These are phyloP conservation scores for Lagria hirta DNA, from an alignment of 2,888 invertebrate species.

Conservation along the genomic window DNA sequence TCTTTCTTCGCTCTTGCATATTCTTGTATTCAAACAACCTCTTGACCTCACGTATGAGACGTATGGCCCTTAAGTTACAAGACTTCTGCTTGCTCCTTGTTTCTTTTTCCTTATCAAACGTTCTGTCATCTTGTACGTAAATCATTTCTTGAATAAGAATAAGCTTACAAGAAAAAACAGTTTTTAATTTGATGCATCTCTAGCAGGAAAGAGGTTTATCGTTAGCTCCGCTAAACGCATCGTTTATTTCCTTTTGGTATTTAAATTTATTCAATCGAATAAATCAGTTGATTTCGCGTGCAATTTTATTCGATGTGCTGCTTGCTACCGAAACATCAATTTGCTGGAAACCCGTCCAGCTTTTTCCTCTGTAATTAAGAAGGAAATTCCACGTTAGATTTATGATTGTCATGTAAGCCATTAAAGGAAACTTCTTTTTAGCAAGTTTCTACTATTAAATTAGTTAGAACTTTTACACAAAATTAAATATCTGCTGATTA, in stretches of 20 bases:
- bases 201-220: too few relatives aligned
- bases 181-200: too few relatives aligned
- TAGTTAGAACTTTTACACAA: too few relatives aligned
- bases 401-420: constrained; percentile 16
- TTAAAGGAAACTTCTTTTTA: too few relatives aligned
- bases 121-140: constrained; percentile 31
- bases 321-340: constrained; percentile 42
- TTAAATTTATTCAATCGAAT: constrained; percentile 46
- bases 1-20: constrained; percentile 25
- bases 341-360: constrained; percentile 32
- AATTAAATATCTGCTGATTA: too few relatives aligned
- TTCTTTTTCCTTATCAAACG: constrained; percentile 29
- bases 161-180: too few relatives aligned
- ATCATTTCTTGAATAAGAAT: constrained; percentile 32
- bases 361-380: constrained; percentile 16
- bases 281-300: constrained; percentile 42
- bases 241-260: constrained; percentile 40
- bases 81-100: constrained; percentile 25
- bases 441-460: too few relatives aligned
- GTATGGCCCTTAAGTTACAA: constrained; percentile 25
- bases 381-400: constrained; percentile 10
- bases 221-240: constrained; percentile 36
- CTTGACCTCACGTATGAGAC: constrained; percentile 33
- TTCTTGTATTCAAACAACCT: constrained; percentile 29
- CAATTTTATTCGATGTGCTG: constrained; percentile 46